Percentiles rank a stretch among this genome's conserved stretches.
Evolutionary conservation across 2,113 vertebrate genomes (phyloP).

Genomic region (Gambusia affinis): DNA sequence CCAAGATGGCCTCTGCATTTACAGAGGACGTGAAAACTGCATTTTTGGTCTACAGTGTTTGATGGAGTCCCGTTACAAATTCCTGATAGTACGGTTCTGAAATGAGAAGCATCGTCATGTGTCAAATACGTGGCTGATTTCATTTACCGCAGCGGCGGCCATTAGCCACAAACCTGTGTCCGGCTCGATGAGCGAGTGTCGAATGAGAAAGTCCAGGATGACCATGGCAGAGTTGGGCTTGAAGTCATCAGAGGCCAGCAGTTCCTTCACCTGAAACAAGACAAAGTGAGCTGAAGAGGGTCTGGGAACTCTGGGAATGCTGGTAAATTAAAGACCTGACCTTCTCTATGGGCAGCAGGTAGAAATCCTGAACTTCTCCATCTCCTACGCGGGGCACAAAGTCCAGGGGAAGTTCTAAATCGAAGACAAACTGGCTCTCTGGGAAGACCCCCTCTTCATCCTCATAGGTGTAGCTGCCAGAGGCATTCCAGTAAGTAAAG

Average conservation of each 20-base stretch:
- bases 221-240: constrained; percentile 87
- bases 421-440: constrained; percentile 83
- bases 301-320: background rate
- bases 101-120: constrained; percentile 18
- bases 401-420: constrained; percentile 79
- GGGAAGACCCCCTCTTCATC: constrained; percentile 78
- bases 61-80: constrained; percentile 77
- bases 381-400: constrained; percentile 81
- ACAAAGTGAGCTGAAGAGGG: background rate
- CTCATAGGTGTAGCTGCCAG: constrained; percentile 82
- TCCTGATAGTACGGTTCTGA: constrained; percentile 80
- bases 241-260: constrained; percentile 77
- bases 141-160: background rate
- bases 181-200: constrained; percentile 80
- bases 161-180: constrained; percentile 73
- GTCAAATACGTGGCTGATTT: background rate
- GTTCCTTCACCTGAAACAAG: constrained; percentile 77
- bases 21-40: no score
- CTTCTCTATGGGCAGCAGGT: constrained; percentile 79
- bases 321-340: constrained; percentile 37
- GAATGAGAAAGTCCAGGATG: constrained; percentile 83
- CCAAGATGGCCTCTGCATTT: background rate
- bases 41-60: constrained; percentile 45
- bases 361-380: constrained; percentile 84
- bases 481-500: background rate